Percentiles rank a stretch among this genome's conserved stretches.
Conservation (phyloP, 2,797 vertebrate genomes). For the Clarias platycephalus region DNA sequence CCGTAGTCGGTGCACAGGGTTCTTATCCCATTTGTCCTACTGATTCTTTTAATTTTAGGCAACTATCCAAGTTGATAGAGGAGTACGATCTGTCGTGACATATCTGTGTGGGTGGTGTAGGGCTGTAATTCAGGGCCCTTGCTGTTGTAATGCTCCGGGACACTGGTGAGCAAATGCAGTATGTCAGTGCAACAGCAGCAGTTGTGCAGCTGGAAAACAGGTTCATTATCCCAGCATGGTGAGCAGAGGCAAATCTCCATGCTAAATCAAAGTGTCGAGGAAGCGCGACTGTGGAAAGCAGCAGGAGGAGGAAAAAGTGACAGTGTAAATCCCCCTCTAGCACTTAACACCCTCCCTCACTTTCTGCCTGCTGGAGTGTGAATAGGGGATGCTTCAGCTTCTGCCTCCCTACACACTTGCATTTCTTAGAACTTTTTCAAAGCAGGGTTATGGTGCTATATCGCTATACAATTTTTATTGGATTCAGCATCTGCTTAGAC, state of each 20-base stretch:
- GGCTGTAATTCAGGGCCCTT: slow-evolving; percentile 25
- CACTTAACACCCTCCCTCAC: slow-evolving; percentile 32
- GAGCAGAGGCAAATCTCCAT: slow-evolving; percentile 37
- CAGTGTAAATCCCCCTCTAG: slow-evolving; percentile 47
- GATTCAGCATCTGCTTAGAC: slow-evolving; percentile 2
- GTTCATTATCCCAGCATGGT: slow-evolving; percentile 38
- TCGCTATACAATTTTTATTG: slow-evolving; percentile 3
- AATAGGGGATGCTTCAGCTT: slow-evolving; percentile 28
- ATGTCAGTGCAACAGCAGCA: slow-evolving; percentile 30
- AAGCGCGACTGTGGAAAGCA: slow-evolving; percentile 36
- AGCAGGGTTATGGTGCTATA: slow-evolving; percentile 4
- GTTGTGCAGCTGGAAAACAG: slow-evolving; percentile 41
- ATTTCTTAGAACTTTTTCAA: slow-evolving; percentile 9
- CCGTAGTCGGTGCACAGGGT: neutral
- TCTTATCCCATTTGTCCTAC: neutral
- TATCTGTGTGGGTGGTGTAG: slow-evolving; percentile 29
- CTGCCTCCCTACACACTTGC: slow-evolving; percentile 14
- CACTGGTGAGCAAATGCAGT: slow-evolving; percentile 35
- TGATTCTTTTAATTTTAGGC: slow-evolving; percentile 3
- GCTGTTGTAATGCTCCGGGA: slow-evolving; percentile 32
- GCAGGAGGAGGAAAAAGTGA: slow-evolving; percentile 44
- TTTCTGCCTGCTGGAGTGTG: slow-evolving; percentile 23
- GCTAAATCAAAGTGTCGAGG: slow-evolving; percentile 45
- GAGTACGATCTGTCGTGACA: slow-evolving; percentile 30
- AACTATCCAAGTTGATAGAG: slow-evolving; percentile 12